Evolutionary conservation across 1,140 invertebrate genomes (phyloP).

Genomic region (Zaprionus ornatus): DNA sequence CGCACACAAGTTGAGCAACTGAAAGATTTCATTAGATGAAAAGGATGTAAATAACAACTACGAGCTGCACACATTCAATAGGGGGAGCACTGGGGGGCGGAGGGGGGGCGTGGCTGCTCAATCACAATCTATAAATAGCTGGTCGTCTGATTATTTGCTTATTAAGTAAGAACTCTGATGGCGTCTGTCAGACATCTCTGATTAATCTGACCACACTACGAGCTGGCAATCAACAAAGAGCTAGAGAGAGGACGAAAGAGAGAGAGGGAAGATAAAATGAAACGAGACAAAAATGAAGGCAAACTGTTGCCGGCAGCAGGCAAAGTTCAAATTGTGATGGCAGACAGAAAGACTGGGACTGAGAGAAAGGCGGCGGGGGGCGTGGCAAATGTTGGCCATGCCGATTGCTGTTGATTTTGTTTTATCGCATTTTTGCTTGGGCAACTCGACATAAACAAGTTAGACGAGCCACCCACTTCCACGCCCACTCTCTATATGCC

Average conservation of each 20-base stretch:
- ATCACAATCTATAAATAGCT: slow-evolving; percentile 34
- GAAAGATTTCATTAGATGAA: slow-evolving; percentile 24
- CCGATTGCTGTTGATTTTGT: slow-evolving; percentile 34
- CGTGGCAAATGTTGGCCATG: not conserved
- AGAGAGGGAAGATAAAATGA: not conserved
- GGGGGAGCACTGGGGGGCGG: not conserved
- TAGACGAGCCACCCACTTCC: not conserved
- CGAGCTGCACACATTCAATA: not conserved
- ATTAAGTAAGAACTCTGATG: slow-evolving; percentile 27
- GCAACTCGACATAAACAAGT: slow-evolving; percentile 32
- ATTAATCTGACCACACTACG: slow-evolving; percentile 35
- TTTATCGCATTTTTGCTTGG: slow-evolving; percentile 19
- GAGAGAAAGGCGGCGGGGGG: not conserved
- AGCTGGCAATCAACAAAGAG: slow-evolving; percentile 23
- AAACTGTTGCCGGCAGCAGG: slow-evolving; percentile 16
- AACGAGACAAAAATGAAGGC: not conserved
- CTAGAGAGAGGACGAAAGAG: not conserved
- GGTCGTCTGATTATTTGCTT: slow-evolving; percentile 33
- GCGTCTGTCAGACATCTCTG: slow-evolving; percentile 32
- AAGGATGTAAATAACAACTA: slow-evolving; percentile 19
- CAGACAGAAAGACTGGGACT: not conserved
- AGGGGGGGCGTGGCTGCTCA: slow-evolving; percentile 17
- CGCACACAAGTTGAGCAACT: slow-evolving; percentile 2
- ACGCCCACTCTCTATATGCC: not conserved
- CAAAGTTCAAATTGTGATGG: slow-evolving; percentile 26